phyloP scores from a whole-genome alignment of 2,113 vertebrate genomes.

The Antechinus flavipes region DNA sequence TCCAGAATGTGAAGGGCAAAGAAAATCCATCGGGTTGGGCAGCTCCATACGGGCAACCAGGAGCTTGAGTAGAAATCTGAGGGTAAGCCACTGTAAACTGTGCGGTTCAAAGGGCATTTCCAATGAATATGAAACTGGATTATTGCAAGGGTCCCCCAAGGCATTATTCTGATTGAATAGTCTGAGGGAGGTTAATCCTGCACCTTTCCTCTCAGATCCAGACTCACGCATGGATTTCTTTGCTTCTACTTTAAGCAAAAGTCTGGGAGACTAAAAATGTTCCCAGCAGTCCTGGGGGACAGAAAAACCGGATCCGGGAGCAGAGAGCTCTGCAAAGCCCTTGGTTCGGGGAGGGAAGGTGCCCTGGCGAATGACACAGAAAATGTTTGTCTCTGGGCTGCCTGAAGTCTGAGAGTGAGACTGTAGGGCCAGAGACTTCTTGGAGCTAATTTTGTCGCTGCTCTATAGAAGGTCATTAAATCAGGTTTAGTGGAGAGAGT shows the following conservation, averaged over 20 bases:
- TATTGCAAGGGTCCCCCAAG: slow-evolving; percentile 19
- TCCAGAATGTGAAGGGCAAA: slow-evolving; percentile 69
- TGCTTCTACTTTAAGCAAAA: neutral
- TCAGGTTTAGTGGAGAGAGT: neutral
- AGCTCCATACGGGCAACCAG: slow-evolving; percentile 38
- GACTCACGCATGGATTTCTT: neutral
- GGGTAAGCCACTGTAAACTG: slow-evolving; percentile 15
- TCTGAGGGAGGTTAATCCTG: slow-evolving; percentile 36
- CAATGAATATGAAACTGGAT: slow-evolving; percentile 20
- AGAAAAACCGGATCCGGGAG: neutral
- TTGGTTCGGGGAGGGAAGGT: neutral
- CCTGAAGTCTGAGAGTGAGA: neutral
- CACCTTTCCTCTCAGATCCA: neutral
- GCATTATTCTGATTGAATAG: neutral
- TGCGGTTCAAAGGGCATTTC: neutral
- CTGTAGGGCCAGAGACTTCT: neutral
- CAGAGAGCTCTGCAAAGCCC: neutral
- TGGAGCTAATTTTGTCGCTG: neutral
- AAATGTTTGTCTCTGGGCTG: neutral
- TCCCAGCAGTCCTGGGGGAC: neutral
- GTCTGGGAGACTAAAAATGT: neutral
- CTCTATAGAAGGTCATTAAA: neutral
- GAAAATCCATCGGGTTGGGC: slow-evolving; percentile 41
- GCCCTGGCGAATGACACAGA: neutral
- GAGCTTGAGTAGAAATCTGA: slow-evolving; percentile 53